Base-by-base conservation (phyloP, 2,888 invertebrate species). In the Tipula unca region DNA sequence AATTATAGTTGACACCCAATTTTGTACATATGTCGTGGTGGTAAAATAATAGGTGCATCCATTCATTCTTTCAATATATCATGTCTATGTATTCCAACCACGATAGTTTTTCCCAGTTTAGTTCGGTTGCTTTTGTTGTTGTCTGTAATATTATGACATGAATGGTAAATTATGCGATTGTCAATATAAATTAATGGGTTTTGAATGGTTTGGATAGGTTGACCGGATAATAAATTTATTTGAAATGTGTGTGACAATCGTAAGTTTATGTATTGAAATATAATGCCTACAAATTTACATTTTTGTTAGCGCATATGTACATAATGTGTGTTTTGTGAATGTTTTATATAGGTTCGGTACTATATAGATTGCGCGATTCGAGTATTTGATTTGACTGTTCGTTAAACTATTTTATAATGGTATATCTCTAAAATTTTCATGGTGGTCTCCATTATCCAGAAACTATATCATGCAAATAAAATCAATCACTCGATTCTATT, bases 41-140 rank as follows among this genome's bases (percentile, higher is more conserved):
- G 69, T 69, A 69, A 69, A 69, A 69, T 69, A 69, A 69, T 69
- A 69, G 69, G 69, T 69, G 69, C 69, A 69, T 69, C 69, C 69
- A 69, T 69, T 69, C 69, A 69, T 48, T 13, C 35, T 4, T 35
- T 39, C 39, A 39, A 39, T 13, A 39, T 39, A 10, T 48, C 20
- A 25, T 54, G n/a, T 39, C 1, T 39, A 17, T 48, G 13, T 48
- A 48, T 48, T 39, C 39, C 13, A 6, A 10, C 39, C 39, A 48
- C 48, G 48, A 48, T 48, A n/a, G 48, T 48, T 48, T 48, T n/a
- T 17, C n/a, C n/a, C 39, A 39, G 6, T 39, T 39, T 39, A 10
- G 32, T 32, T 4, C 32, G 4, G 32, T 32, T 32, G 32, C 32
- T 39, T 10, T 39, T 39, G 8, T 25, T 25, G 25, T 69, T 69